Conservation (phyloP, 2,113 vertebrate species). For the Aptenodytes forsteri region DNA sequence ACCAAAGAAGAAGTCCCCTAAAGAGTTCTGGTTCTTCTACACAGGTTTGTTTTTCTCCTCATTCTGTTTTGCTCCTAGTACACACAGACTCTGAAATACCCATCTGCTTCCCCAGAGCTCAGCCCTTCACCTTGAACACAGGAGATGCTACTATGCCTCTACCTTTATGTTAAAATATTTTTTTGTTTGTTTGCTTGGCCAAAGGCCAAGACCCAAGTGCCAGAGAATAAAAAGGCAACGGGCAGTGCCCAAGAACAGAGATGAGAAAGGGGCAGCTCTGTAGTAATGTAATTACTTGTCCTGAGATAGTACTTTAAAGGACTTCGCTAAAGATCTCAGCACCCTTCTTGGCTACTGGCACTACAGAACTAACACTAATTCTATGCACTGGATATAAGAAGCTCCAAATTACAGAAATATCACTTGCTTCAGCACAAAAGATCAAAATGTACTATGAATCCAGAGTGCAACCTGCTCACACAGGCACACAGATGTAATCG, state of each 20-base stretch:
- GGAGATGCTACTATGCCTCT: not conserved
- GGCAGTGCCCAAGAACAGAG: not conserved
- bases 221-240: not conserved
- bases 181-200: not conserved
- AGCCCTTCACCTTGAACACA: not conserved
- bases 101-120: not conserved
- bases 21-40: not conserved
- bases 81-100: not conserved
- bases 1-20: not conserved
- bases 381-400: not conserved
- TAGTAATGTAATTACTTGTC: not conserved
- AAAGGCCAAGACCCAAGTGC: not conserved
- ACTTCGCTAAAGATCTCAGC: not conserved
- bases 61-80: not conserved
- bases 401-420: not conserved
- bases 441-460: not conserved
- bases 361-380: accelerated
- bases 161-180: not conserved
- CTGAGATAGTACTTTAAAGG: not conserved
- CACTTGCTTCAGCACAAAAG: not conserved
- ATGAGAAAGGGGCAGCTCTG: not conserved
- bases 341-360: not conserved
- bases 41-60: not conserved
- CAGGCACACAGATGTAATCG: accelerated
- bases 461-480: not conserved